These are phyloP conservation scores for Buathra laborator DNA, from an alignment of 2,888 invertebrate genomes.

Conservation along the genomic window DNA sequence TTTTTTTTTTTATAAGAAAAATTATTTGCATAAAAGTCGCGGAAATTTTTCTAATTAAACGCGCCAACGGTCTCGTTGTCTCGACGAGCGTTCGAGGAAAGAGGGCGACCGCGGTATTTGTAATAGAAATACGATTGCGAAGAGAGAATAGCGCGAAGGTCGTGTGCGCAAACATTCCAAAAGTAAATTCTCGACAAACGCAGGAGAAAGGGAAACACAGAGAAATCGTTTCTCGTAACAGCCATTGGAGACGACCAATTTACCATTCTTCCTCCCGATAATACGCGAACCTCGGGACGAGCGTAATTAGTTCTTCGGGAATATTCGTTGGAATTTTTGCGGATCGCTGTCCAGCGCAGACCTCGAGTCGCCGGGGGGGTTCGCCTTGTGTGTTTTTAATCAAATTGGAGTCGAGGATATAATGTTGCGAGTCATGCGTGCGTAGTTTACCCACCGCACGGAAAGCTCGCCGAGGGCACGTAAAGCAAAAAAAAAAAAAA, in stretches of 20 bases:
- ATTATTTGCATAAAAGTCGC: background rate
- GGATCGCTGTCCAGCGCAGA: background rate
- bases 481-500: background rate
- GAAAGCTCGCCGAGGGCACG: constrained; percentile 14
- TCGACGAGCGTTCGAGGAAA: background rate
- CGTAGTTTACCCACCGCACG: constrained; percentile 5
- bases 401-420: background rate
- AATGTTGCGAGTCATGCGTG: constrained; percentile 2
- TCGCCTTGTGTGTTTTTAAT: constrained; percentile 17
- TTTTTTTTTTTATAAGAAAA: too few relatives aligned
- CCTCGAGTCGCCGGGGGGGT: background rate
- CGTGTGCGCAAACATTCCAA: constrained; percentile 22
- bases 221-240: background rate
- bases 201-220: background rate
- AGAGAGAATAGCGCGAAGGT: background rate
- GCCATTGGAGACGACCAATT: background rate
- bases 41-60: background rate
- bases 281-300: background rate
- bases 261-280: background rate
- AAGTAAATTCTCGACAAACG: constrained; percentile 33
- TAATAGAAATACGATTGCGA: constrained; percentile 12
- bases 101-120: background rate
- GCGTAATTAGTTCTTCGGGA: background rate
- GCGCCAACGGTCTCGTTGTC: constrained; percentile 4
- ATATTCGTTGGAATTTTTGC: background rate